Conservation (phyloP, 2,888 invertebrate genomes). For the Drosophila stalkeri region DNA sequence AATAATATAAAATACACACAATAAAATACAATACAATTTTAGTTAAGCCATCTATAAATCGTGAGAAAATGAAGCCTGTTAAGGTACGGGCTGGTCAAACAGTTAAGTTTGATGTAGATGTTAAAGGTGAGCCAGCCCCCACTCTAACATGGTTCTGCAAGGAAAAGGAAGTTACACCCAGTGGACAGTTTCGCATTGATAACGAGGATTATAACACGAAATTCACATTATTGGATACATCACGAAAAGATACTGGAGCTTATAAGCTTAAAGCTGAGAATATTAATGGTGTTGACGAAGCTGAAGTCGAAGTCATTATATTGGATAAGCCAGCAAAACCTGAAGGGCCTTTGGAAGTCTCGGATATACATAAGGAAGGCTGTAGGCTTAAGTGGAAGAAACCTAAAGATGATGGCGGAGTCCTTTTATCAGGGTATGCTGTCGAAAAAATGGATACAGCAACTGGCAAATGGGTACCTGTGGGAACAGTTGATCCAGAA, state of each 20-base stretch:
- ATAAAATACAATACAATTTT: slow-evolving; percentile 47
- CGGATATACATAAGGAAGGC: slow-evolving; percentile 96
- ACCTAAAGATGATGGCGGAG: slow-evolving; percentile 97
- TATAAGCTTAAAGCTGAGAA: slow-evolving; percentile 97
- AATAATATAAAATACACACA: background rate
- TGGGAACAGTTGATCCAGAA: slow-evolving; percentile 92
- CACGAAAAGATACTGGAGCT: slow-evolving; percentile 94
- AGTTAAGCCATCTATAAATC: slow-evolving; percentile 98
- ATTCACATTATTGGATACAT: slow-evolving; percentile 91
- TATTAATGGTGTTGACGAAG: slow-evolving; percentile 96
- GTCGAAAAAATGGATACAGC: slow-evolving; percentile 97
- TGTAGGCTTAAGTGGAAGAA: slow-evolving; percentile 97
- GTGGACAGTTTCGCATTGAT: slow-evolving; percentile 90
- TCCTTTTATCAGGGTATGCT: slow-evolving; percentile 95
- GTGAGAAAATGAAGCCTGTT: slow-evolving; percentile 95
- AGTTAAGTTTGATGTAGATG: slow-evolving; percentile 96
- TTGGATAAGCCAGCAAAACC: slow-evolving; percentile 87
- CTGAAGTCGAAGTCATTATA: slow-evolving; percentile 95
- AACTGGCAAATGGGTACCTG: slow-evolving; percentile 95
- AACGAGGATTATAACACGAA: slow-evolving; percentile 97
- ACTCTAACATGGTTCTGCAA: slow-evolving; percentile 90
- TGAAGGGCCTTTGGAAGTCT: slow-evolving; percentile 96
- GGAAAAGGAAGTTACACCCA: slow-evolving; percentile 88
- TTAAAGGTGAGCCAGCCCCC: slow-evolving; percentile 98
- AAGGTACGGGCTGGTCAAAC: slow-evolving; percentile 95